Base-by-base conservation (phyloP, 2,113 vertebrate species). In the Nothobranchius kuhntae region DNA sequence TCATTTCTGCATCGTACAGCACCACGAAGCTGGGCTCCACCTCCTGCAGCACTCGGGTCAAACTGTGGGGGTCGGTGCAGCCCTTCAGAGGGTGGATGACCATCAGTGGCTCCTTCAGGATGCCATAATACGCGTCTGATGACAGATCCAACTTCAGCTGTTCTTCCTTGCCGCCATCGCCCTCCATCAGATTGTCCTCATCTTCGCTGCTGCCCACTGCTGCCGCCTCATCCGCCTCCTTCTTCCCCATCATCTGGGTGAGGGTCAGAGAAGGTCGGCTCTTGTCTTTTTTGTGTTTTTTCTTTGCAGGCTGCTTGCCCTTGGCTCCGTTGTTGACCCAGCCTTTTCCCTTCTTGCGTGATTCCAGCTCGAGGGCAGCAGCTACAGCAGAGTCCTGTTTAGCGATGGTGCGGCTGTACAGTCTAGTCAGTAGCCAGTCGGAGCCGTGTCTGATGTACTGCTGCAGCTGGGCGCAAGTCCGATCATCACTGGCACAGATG, bases 401-500 rank as follows among this genome's bases (percentile, higher is more conserved):
- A 42, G 94, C 93, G 0, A 98, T 90, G 2, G 94, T 96, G 81
- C 95, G 96, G 26, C 89, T 80, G 56, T 96, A 98, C 0, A 99
- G 93, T 4, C 94, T 91, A 58, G 89, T 87, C 46, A 99, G 78
- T 65, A 99, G 92, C 59, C 88, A 83, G 59, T 96, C 94, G 0
- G 95, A 87, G 62, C 96, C 95, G 1, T 75, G 60, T 2, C 85
- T 79, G 74, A 98, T 92, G 15, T 69, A 96, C 81, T 97, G 96
- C 69, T 94, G 92, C 61, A 99, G 94, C 90, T 99, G 98, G n/a
- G 95, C 93, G 61, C 98, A 99, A 0, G 97, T 97, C 53, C 95
- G 90, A 89, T 99, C 97, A 11, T 99, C 98, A 1, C 94, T 97
- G 68, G 96, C 98, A 77, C 98, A 99, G 71, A 99, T 98, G 47